Conservation (phyloP, 2,113 vertebrate species). For the Spilogale gracilis region DNA sequence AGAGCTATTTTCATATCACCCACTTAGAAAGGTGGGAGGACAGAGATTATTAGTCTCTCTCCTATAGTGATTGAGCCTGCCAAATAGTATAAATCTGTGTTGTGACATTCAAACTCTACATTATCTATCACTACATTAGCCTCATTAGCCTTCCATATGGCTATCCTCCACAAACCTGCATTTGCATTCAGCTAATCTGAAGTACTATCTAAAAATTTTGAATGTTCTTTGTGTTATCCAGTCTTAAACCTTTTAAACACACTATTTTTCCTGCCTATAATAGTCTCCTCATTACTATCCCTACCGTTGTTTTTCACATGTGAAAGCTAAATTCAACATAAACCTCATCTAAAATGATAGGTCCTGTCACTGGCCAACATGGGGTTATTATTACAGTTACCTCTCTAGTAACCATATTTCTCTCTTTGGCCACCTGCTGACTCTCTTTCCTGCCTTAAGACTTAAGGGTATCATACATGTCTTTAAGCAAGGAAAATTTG, state of each 20-base stretch:
- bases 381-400: not conserved
- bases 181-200: not conserved
- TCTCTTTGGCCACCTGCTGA: not conserved
- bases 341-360: not conserved
- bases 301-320: not conserved
- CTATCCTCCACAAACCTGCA: not conserved
- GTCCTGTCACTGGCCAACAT: not conserved
- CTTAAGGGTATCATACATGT: not conserved
- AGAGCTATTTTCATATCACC: not conserved
- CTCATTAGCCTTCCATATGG: not conserved
- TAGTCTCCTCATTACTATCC: not conserved
- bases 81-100: not conserved
- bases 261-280: not conserved
- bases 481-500: not conserved
- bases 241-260: not conserved
- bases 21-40: not conserved
- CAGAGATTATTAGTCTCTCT: not conserved
- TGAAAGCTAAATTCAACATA: constrained; percentile 40
- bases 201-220: not conserved
- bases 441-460: not conserved
- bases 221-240: not conserved
- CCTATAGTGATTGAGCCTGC: not conserved
- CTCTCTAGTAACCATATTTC: not conserved
- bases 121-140: not conserved
- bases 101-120: not conserved